phyloP scores from a whole-genome alignment of 1,140 invertebrate species.

The Papilio polytes region DNA sequence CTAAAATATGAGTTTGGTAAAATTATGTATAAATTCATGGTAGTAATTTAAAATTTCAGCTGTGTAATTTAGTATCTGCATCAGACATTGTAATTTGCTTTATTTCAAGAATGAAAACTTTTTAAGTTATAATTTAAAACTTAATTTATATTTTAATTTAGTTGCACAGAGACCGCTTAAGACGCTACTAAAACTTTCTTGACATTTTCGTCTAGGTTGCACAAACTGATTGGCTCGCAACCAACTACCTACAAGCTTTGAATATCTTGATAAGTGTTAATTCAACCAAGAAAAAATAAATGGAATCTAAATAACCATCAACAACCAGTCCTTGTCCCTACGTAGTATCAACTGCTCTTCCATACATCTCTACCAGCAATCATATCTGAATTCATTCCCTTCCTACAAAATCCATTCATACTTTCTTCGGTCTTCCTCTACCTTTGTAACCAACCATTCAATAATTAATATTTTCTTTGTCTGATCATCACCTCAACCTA shows the following conservation, averaged over 20 bases:
- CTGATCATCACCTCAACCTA: too few relatives aligned
- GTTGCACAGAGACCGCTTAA: not conserved
- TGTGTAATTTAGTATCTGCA: not conserved
- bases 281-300: not conserved
- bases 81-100: not conserved
- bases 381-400: too few relatives aligned
- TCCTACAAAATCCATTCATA: too few relatives aligned
- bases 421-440: too few relatives aligned
- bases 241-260: not conserved
- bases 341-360: too few relatives aligned
- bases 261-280: not conserved
- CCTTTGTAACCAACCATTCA: too few relatives aligned
- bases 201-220: conserved; percentile 15
- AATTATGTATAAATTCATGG: not conserved
- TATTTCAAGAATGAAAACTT: not conserved
- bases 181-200: conserved; percentile 13
- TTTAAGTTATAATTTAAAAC: conserved; percentile 9
- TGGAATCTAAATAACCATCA: too few relatives aligned
- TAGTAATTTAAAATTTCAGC: not conserved
- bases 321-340: too few relatives aligned
- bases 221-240: conserved; percentile 15
- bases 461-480: too few relatives aligned
- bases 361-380: too few relatives aligned
- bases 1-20: not conserved
- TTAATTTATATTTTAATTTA: conserved; percentile 31